A percentile compares a stretch with the other conserved stretches of the same genome.
phyloP scores from a whole-genome alignment of 1,140 invertebrate genomes.

The Hesperophylax magnus region DNA sequence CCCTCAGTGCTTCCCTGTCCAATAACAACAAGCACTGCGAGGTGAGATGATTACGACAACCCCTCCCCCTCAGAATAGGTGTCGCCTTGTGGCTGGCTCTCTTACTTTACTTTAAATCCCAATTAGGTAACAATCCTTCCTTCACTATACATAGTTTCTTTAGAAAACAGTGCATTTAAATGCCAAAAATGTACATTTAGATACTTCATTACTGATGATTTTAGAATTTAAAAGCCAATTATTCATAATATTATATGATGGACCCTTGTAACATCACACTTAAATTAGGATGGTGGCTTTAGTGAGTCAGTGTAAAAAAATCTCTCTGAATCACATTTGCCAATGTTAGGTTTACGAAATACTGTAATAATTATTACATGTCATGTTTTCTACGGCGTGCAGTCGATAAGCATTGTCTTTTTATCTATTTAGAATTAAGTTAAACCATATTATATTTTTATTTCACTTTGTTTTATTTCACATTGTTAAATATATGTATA shows the following conservation, averaged over 20 bases:
- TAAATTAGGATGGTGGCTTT: constrained; percentile 21
- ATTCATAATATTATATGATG: constrained; percentile 15
- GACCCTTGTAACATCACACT: neutral
- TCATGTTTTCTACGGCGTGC: constrained; percentile 1
- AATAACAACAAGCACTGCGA: constrained; percentile 83
- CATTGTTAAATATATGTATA: constrained; percentile 23
- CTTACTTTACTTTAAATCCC: constrained; percentile 37
- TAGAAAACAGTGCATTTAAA: constrained; percentile 8
- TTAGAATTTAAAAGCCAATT: constrained; percentile 33
- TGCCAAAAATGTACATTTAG: constrained; percentile 19
- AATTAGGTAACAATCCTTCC: constrained; percentile 13
- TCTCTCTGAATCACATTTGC: constrained; percentile 30
- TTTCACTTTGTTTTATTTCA: constrained; percentile 28
- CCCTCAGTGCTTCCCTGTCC: constrained; percentile 61
- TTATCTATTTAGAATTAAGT: constrained; percentile 19
- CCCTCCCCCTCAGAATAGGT: constrained; percentile 15
- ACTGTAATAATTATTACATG: constrained; percentile 1
- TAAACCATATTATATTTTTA: constrained; percentile 1
- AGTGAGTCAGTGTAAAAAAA: neutral
- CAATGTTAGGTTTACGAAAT: constrained; percentile 4
- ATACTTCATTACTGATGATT: neutral
- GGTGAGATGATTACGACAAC: constrained; percentile 83
- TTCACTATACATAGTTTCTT: neutral
- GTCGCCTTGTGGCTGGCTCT: too few relatives aligned
- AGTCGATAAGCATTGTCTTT: constrained; percentile 1